Conservation (phyloP, 2,797 vertebrate genomes). For the Bovichtus diacanthus region DNA sequence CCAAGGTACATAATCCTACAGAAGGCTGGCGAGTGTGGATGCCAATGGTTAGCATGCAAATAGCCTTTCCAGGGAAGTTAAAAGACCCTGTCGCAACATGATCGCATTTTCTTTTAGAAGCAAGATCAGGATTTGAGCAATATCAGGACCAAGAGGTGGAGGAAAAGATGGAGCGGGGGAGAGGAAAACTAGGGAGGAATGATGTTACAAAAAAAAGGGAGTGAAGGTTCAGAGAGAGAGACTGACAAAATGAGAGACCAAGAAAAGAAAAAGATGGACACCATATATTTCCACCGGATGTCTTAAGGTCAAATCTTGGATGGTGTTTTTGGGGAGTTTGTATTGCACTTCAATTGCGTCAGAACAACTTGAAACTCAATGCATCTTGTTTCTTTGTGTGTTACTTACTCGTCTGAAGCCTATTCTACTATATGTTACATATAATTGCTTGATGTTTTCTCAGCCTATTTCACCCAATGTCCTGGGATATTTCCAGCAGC, state of each 20-base stretch:
- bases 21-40: slow-evolving; percentile 17
- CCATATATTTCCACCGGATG: no score
- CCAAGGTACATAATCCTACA: slow-evolving; percentile 28
- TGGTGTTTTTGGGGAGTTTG: neutral
- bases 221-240: neutral
- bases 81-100: slow-evolving; percentile 3
- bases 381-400: neutral
- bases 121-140: neutral
- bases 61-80: slow-evolving; percentile 24
- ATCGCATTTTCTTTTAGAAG: slow-evolving; percentile 18
- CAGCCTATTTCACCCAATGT: neutral
- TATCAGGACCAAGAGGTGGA: neutral
- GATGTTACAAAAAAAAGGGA: neutral
- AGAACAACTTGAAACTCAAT: neutral
- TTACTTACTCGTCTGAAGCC: neutral
- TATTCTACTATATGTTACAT: neutral
- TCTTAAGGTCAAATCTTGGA: neutral
- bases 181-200: neutral
- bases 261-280: no score
- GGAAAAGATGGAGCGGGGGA: neutral
- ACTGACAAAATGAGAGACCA: no score
- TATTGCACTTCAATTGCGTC: neutral
- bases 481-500: slow-evolving; percentile 8
- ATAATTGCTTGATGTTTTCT: slow-evolving; percentile 5
- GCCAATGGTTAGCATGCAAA: slow-evolving; percentile 27